Conservation (phyloP, 2,797 vertebrate species). For the Mus caroli region DNA sequence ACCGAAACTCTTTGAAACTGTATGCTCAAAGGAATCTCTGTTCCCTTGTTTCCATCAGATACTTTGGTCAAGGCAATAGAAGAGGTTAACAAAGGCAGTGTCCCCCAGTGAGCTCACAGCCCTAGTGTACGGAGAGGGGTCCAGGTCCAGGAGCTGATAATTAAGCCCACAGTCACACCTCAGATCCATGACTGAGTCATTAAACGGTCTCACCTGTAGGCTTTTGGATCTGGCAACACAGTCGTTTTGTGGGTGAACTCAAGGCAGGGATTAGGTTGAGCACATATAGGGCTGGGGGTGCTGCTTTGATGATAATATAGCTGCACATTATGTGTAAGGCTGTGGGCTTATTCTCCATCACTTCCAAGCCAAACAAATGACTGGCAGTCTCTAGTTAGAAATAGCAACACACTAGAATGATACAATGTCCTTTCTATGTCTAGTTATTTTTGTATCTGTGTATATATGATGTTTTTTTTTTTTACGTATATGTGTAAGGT, state of each 20-base stretch:
- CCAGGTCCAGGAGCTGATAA: neutral
- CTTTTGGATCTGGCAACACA: neutral
- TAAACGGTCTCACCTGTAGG: neutral
- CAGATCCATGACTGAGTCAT: neutral
- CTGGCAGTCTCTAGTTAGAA: neutral
- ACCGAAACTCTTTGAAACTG: neutral
- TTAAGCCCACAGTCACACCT: rapidly evolving
- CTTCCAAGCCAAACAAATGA: neutral
- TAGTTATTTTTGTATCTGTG: neutral
- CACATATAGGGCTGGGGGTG: neutral
- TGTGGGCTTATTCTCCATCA: neutral
- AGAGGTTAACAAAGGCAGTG: neutral
- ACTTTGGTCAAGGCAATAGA: neutral
- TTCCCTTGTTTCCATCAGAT: neutral
- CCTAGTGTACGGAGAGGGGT: no score
- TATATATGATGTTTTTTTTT: no score
- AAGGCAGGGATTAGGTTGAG: neutral
- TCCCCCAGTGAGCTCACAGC: no score
- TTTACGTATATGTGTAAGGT: neutral
- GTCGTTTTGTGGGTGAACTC: no score
- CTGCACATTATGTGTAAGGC: neutral
- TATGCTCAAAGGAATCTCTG: neutral
- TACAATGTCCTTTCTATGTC: neutral
- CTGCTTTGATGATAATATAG: neutral
- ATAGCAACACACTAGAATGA: neutral